A percentile compares a stretch with the other conserved stretches of the same genome.
These are phyloP conservation scores for Diarsia dahlii DNA, from an alignment of 2,888 invertebrate species.

Conservation along the genomic window DNA sequence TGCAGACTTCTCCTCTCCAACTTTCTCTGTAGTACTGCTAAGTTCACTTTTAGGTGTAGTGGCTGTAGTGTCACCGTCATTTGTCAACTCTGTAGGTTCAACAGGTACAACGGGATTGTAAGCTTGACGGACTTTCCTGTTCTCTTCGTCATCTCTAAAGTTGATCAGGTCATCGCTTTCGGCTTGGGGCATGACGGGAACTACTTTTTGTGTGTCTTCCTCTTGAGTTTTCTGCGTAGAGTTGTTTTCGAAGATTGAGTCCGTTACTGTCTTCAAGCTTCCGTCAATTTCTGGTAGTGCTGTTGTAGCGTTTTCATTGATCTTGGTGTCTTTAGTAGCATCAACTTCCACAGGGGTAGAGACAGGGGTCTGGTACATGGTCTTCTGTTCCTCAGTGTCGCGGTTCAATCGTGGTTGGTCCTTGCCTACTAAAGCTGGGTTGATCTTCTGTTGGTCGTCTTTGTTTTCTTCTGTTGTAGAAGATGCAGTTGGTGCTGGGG, in stretches of 20 bases:
- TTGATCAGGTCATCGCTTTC: constrained; percentile 28
- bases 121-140: constrained; percentile 28
- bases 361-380: constrained; percentile 22
- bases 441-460: constrained; percentile 31
- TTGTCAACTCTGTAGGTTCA: constrained; percentile 20
- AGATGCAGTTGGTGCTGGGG: constrained; percentile 21
- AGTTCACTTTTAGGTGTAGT: constrained; percentile 19
- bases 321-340: constrained; percentile 28
- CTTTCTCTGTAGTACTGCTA: constrained; percentile 31
- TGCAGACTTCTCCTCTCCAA: not conserved
- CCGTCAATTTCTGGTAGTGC: constrained; percentile 21
- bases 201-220: constrained; percentile 12
- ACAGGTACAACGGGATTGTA: constrained; percentile 1
- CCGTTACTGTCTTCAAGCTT: constrained; percentile 2
- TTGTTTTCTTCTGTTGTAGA: constrained; percentile 29
- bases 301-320: constrained; percentile 27
- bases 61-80: constrained; percentile 6
- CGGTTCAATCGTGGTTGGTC: constrained; percentile 45
- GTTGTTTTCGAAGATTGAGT: constrained; percentile 14
- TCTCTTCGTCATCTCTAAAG: constrained; percentile 28
- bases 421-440: constrained; percentile 29
- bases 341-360: constrained; percentile 10
- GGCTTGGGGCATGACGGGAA: constrained; percentile 21
- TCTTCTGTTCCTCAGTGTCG: constrained; percentile 41
- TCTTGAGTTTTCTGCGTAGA: constrained; percentile 8